phyloP scores from a whole-genome alignment of 2,888 invertebrate genomes.

The Amiota communis region DNA sequence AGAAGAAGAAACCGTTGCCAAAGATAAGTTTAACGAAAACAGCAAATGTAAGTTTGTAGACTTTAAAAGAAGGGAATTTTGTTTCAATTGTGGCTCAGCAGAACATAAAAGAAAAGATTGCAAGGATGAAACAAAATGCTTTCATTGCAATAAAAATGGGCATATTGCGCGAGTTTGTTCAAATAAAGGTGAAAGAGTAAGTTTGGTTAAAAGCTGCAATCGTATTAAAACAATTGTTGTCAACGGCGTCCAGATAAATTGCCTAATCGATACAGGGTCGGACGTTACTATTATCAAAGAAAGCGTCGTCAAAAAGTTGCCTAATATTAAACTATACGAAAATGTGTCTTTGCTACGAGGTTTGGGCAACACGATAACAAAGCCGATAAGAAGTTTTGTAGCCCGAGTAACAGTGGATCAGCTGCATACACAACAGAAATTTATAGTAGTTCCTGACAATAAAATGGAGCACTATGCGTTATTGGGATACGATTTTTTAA shows the following conservation, averaged over 20 bases:
- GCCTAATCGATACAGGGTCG: slow-evolving; percentile 21
- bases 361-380: slow-evolving; percentile 26
- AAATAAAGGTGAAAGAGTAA: not conserved
- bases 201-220: not conserved
- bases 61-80: not conserved
- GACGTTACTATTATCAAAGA: slow-evolving; percentile 24
- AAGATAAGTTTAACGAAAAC: not conserved
- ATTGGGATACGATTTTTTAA: slow-evolving; percentile 30
- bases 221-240: slow-evolving; percentile 16
- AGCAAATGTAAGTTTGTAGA: not conserved
- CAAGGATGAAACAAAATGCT: slow-evolving; percentile 25
- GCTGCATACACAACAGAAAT: slow-evolving; percentile 23
- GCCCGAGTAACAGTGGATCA: slow-evolving; percentile 25
- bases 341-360: slow-evolving; percentile 26
- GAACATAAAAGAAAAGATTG: slow-evolving; percentile 28
- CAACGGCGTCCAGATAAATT: slow-evolving; percentile 4
- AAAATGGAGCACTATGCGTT: slow-evolving; percentile 31
- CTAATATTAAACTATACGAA: slow-evolving; percentile 2
- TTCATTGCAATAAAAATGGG: slow-evolving; percentile 21
- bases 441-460: slow-evolving; percentile 26
- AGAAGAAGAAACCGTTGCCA: not conserved
- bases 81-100: slow-evolving; percentile 27
- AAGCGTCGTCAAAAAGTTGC: slow-evolving; percentile 13
- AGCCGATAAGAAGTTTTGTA: slow-evolving; percentile 24
- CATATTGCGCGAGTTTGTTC: slow-evolving; percentile 18